phyloP scores from a whole-genome alignment of 1,140 invertebrate species.

The Glomeris maerens region DNA sequence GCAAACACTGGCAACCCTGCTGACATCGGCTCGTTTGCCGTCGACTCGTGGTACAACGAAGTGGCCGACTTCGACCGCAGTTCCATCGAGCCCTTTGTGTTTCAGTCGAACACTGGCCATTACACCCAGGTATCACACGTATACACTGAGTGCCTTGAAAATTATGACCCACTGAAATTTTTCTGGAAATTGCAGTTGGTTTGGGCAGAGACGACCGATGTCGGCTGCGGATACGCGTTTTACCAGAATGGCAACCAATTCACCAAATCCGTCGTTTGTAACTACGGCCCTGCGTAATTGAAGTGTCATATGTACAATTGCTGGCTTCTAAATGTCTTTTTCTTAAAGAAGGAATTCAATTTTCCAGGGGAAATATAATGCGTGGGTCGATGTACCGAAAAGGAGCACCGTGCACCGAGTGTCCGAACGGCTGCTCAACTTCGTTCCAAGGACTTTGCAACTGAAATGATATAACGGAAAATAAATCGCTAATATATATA shows the following conservation, averaged over 20 bases:
- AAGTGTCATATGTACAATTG: background rate
- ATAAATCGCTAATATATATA: too few relatives aligned
- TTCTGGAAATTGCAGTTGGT: conserved; percentile 53
- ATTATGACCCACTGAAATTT: background rate
- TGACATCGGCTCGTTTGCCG: too few relatives aligned
- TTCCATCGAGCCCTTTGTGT: too few relatives aligned
- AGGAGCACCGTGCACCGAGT: background rate
- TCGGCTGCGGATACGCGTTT: conserved; percentile 65
- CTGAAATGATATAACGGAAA: too few relatives aligned
- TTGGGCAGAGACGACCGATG: too few relatives aligned
- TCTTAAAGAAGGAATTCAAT: background rate
- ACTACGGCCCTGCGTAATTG: conserved; percentile 62
- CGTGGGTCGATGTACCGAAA: conserved; percentile 2
- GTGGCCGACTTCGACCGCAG: too few relatives aligned
- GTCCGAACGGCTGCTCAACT: background rate
- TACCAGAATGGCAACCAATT: conserved; percentile 56
- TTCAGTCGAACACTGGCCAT: too few relatives aligned
- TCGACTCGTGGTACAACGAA: too few relatives aligned
- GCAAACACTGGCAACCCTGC: too few relatives aligned
- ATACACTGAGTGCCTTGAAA: too few relatives aligned
- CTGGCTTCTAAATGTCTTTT: background rate
- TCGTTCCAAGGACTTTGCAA: background rate
- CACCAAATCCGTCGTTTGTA: conserved; percentile 70
- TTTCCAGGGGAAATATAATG: conserved; percentile 3
- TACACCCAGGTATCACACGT: too few relatives aligned